These are phyloP conservation scores for Sparidentex hasta DNA, from an alignment of 2,797 vertebrate genomes.

Conservation along the genomic window DNA sequence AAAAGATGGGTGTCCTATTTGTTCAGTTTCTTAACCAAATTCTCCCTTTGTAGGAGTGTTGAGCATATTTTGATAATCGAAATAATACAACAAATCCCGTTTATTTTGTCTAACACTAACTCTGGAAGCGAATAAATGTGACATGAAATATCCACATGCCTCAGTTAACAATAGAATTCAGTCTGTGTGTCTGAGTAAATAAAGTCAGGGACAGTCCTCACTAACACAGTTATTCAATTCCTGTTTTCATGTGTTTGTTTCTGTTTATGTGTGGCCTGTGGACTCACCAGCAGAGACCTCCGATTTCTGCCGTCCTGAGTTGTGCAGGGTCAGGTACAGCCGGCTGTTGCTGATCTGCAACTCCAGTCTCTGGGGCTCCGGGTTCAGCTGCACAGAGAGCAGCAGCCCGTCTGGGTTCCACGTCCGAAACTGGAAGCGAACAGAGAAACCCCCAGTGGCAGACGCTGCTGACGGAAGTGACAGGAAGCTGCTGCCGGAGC, in stretches of 20 bases:
- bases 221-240: not conserved
- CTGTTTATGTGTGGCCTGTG: not conserved
- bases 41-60: too few species aligned
- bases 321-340: slow-evolving; percentile 89
- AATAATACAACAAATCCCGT: too few species aligned
- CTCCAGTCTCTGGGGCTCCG: slow-evolving; percentile 86
- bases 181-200: not conserved
- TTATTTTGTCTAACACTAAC: too few species aligned
- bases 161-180: not conserved
- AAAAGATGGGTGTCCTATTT: too few species aligned
- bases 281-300: slow-evolving; percentile 90
- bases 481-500: slow-evolving; percentile 91
- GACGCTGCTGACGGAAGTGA: slow-evolving; percentile 87
- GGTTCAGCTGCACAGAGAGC: slow-evolving; percentile 88
- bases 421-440: slow-evolving; percentile 96
- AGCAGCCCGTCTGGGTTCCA: slow-evolving; percentile 96
- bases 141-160: too few species aligned
- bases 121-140: too few species aligned
- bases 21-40: too few species aligned
- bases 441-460: slow-evolving; percentile 86
- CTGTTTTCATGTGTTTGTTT: not conserved
- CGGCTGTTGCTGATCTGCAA: slow-evolving; percentile 88
- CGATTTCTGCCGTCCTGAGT: slow-evolving; percentile 80
- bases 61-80: too few species aligned
- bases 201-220: not conserved